Conservation (phyloP, 2,113 vertebrate species). For the Gymnobelideus leadbeateri region DNA sequence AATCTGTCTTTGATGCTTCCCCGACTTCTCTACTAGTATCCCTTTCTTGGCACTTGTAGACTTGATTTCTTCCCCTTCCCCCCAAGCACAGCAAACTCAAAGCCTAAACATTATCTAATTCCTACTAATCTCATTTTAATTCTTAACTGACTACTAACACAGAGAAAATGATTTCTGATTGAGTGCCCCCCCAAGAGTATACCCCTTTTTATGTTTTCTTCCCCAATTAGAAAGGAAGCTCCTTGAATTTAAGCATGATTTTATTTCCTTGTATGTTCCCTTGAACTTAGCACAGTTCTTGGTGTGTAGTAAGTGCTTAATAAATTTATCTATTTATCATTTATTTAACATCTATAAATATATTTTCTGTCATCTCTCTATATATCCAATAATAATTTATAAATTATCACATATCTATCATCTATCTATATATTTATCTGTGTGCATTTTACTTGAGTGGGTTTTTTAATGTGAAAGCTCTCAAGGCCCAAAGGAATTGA, state of each 20-base stretch:
- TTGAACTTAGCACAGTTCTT: not conserved
- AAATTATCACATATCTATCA: not conserved
- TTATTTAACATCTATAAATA: not conserved
- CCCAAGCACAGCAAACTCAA: not conserved
- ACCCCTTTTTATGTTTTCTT: not conserved
- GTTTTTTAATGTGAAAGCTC: not conserved
- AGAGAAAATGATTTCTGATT: not conserved
- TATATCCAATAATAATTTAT: not conserved
- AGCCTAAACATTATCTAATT: not conserved
- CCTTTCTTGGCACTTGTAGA: not conserved
- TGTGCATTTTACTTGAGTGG: not conserved
- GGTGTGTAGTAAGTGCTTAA: not conserved
- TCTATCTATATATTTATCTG: not conserved
- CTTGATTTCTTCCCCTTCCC: not conserved
- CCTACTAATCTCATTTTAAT: not conserved
- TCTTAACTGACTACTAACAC: not conserved
- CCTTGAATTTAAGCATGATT: not conserved
- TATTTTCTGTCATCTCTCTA: not conserved
- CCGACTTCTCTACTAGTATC: not conserved
- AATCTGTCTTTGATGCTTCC: not conserved
- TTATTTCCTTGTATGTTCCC: not conserved
- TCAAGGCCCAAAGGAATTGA: not conserved
- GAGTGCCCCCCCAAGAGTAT: not conserved
- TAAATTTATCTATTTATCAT: not conserved
- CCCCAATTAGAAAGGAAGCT: not conserved